A percentile compares a stretch with the other conserved stretches of the same genome.
Evolutionary conservation across 2,113 vertebrate species (phyloP).

Genomic region (Pedetes capensis): DNA sequence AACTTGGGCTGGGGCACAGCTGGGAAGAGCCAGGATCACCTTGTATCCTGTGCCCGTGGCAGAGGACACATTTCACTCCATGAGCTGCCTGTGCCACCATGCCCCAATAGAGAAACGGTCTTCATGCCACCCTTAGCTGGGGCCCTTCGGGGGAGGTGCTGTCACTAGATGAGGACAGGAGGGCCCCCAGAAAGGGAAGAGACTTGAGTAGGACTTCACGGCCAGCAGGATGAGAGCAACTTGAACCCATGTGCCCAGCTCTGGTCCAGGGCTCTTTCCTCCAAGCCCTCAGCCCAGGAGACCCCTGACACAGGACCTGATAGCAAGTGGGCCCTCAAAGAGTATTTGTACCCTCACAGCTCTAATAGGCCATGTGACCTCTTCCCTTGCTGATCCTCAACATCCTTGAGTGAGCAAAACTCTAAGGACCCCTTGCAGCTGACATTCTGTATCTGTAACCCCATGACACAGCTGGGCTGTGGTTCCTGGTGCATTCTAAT

Average conservation of each 20-base stretch:
- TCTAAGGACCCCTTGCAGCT: neutral
- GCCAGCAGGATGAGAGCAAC: neutral
- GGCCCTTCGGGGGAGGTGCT: too few relatives aligned
- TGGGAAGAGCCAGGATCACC: neutral
- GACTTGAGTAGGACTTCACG: neutral
- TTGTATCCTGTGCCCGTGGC: neutral
- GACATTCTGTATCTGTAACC: neutral
- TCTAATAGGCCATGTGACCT: neutral
- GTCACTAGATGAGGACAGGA: neutral
- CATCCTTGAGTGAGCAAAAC: neutral
- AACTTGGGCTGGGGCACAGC: neutral
- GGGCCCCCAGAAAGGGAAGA: neutral
- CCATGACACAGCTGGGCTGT: neutral
- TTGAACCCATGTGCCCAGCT: neutral
- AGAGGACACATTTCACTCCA: neutral
- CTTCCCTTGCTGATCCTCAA: neutral
- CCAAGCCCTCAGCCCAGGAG: neutral
- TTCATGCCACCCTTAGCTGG: neutral
- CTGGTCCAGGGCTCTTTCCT: neutral
- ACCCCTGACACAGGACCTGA: neutral
- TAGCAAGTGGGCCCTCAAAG: neutral
- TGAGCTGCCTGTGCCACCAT: neutral
- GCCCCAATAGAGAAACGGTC: neutral
- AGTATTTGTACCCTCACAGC: rapidly evolving
- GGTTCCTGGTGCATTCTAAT: neutral